phyloP scores from a whole-genome alignment of 2,113 vertebrate genomes.

The Pachyramphus minor region DNA sequence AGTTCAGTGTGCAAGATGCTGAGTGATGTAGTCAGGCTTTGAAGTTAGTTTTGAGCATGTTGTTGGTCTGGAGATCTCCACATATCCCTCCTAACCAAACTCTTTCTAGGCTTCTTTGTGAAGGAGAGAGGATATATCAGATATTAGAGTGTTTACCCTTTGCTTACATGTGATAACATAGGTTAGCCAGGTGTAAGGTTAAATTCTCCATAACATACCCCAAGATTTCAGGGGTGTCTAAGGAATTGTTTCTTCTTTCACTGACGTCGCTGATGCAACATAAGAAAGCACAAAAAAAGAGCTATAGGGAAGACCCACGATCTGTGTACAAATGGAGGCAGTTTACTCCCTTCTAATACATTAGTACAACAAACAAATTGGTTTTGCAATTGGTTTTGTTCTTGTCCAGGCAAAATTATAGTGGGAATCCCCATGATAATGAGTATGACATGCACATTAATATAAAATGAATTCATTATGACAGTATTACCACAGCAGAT shows the following conservation, averaged over 20 bases:
- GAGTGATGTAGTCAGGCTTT: background rate
- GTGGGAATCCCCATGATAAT: background rate
- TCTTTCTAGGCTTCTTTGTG: background rate
- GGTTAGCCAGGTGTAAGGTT: background rate
- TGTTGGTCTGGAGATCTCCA: background rate
- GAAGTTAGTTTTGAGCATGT: background rate
- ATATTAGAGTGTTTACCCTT: rapidly evolving
- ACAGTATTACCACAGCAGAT: background rate
- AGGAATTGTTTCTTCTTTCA: background rate
- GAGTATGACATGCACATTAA: constrained; percentile 33
- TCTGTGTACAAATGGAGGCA: background rate
- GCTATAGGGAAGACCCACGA: background rate
- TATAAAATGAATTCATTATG: constrained; percentile 33
- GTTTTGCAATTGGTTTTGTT: constrained; percentile 3
- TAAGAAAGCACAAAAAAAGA: background rate
- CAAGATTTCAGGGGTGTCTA: background rate
- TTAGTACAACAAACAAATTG: constrained; percentile 5
- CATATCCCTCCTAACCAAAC: background rate
- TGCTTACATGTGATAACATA: background rate
- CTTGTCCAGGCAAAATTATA: background rate
- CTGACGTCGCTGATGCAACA: background rate
- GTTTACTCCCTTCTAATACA: background rate
- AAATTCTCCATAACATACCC: rapidly evolving
- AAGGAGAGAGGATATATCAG: background rate
- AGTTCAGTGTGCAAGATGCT: background rate